These are phyloP conservation scores for Prunella fulvescens DNA, from an alignment of 2,113 vertebrate genomes.

Conservation along the genomic window DNA sequence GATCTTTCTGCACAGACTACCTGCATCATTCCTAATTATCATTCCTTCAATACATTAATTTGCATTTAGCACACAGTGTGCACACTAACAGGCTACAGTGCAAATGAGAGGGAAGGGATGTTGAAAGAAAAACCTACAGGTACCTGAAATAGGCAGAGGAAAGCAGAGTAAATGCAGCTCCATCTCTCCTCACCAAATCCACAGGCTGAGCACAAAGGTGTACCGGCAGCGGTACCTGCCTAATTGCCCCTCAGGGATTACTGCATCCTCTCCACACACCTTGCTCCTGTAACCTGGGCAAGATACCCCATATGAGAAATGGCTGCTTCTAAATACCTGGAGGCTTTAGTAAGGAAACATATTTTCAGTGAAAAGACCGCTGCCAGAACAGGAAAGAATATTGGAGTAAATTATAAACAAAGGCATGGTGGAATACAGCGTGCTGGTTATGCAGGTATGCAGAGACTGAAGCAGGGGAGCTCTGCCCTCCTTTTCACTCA, in stretches of 20 bases:
- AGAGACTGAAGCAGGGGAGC: not conserved
- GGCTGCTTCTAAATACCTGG: not conserved
- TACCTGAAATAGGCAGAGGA: not conserved
- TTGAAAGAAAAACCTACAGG: not conserved
- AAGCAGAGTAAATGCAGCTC: not conserved
- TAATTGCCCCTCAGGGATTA: not conserved
- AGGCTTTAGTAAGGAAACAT: not conserved
- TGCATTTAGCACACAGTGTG: not conserved
- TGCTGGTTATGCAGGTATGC: not conserved
- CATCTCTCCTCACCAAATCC: not conserved
- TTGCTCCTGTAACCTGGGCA: not conserved
- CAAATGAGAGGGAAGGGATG: not conserved
- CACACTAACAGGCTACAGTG: not conserved
- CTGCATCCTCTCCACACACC: not conserved
- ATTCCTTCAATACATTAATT: not conserved
- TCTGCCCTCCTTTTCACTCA: not conserved
- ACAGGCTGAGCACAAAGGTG: not conserved
- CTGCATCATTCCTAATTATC: not conserved
- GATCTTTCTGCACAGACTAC: not conserved
- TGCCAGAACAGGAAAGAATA: not conserved
- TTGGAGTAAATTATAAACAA: not conserved
- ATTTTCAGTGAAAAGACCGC: not conserved
- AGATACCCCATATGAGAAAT: not conserved
- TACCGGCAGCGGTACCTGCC: not conserved
- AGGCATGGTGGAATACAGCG: fast-evolving